phyloP scores from a whole-genome alignment of 2,888 invertebrate species.

The Pachydiplax longipennis region DNA sequence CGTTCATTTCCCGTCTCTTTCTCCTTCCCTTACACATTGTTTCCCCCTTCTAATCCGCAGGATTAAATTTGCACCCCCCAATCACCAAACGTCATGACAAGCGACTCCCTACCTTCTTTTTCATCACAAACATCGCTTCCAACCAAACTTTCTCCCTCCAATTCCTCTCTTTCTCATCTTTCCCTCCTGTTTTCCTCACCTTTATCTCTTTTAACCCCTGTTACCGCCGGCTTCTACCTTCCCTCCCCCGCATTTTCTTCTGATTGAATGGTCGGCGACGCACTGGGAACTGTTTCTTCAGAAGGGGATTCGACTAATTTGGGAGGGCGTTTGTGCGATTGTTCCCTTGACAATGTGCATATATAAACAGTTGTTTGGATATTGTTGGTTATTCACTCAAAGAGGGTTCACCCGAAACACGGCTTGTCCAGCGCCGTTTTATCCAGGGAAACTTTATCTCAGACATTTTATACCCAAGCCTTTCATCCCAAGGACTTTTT shows the following conservation, averaged over 20 bases:
- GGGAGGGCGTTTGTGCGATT: too few relatives aligned
- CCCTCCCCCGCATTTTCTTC: not conserved
- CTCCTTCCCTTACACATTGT: not conserved
- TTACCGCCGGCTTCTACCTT: too few relatives aligned
- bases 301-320: too few relatives aligned
- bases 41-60: not conserved
- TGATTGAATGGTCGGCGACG: not conserved
- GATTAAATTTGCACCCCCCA: constrained; percentile 32
- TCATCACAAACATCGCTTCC: not conserved
- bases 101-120: not conserved
- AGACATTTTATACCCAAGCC: too few relatives aligned
- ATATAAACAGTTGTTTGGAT: too few relatives aligned
- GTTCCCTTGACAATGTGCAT: too few relatives aligned
- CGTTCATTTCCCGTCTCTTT: not conserved
- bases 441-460: too few relatives aligned
- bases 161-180: not conserved
- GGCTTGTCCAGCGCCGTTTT: too few relatives aligned
- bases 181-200: not conserved
- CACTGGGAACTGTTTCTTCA: not conserved
- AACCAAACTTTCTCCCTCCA: not conserved
- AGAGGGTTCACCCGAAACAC: too few relatives aligned
- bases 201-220: not conserved
- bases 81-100: not conserved
- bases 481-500: too few relatives aligned
- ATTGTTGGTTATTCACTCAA: too few relatives aligned